Base-by-base conservation (phyloP, 2,797 vertebrate species). In the Coccyzus lansbergi region DNA sequence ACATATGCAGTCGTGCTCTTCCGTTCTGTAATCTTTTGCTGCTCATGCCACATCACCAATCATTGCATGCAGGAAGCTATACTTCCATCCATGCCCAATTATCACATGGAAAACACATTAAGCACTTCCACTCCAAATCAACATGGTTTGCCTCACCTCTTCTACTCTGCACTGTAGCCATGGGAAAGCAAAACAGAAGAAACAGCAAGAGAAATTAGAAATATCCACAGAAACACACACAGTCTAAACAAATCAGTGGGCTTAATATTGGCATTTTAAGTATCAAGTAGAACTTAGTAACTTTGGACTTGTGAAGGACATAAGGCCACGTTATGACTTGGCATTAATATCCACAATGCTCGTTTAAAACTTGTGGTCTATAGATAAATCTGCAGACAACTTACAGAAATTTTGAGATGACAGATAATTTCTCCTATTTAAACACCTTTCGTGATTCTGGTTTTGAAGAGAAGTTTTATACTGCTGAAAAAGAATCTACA, bases 161-260 rank as follows among this genome's bases (percentile, higher is more conserved):
- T 98, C 99, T 99, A 98, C 99, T 99, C 97, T 99, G 99, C 99
- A 99, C 99, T 99, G 99, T 98, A 98, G 98, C 97, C 91, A 96
- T 38, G 91, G 98, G 97, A 98, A 98, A 98, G 96, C 97, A 96
- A 97, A 98, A 95, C 59, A 96, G 84, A 95, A 96, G 88, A 98
- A 92, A 97, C 16, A 97, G 92, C 85, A 97, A 94, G 13, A 97
- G 62, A 91, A 86, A 90, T 98, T 97, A 98, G 95, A 97, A 89
- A 94, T 78, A 95, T 29, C 86, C 80, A 97, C 51, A 91, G 40
- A 81, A 52, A 71, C 52, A 72, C 52, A 80, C 65, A 81, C 34
- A 31, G 51, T n/a, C 31, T 82, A 64, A 63, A 92, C 52, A 86
- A 16, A 69, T 34, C 15, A 71, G 36, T 78, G 2, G 12, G 31